These are phyloP conservation scores for Dendrocopos noguchii DNA, from an alignment of 2,113 vertebrate genomes.

Conservation along the genomic window DNA sequence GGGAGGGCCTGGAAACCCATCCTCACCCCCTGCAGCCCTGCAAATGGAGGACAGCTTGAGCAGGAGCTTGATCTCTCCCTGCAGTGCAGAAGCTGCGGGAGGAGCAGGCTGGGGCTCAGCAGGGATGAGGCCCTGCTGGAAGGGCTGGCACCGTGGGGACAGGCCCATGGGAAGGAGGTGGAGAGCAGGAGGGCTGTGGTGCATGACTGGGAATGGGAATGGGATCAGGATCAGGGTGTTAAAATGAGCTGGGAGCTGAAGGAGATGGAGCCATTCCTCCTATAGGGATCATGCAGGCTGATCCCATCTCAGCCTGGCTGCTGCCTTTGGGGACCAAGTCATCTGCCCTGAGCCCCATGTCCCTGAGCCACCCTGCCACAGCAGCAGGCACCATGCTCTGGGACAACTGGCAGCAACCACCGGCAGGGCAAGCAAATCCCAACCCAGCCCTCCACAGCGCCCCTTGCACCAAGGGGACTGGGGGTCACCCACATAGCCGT, in stretches of 20 bases:
- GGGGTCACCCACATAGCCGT: rapidly evolving
- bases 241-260: background rate
- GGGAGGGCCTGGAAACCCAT: background rate
- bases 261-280: background rate
- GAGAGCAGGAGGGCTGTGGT: background rate
- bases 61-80: background rate
- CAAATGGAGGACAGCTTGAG: background rate
- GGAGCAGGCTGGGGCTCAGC: background rate
- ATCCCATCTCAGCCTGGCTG: background rate
- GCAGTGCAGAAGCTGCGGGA: background rate
- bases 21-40: background rate
- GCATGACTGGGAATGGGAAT: background rate
- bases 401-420: rapidly evolving
- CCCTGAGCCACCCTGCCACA: background rate
- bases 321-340: background rate
- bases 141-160: rapidly evolving
- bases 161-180: background rate
- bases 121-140: background rate
- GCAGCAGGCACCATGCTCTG: background rate
- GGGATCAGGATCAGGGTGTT: background rate
- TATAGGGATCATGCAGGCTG: rapidly evolving
- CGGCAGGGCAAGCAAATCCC: background rate
- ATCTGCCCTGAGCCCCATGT: background rate
- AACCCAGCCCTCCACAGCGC: background rate
- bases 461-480: background rate